Percentiles rank a stretch among this genome's conserved stretches.
Conservation (phyloP, 2,888 invertebrate genomes). For the Drosophila nr. fundita region DNA sequence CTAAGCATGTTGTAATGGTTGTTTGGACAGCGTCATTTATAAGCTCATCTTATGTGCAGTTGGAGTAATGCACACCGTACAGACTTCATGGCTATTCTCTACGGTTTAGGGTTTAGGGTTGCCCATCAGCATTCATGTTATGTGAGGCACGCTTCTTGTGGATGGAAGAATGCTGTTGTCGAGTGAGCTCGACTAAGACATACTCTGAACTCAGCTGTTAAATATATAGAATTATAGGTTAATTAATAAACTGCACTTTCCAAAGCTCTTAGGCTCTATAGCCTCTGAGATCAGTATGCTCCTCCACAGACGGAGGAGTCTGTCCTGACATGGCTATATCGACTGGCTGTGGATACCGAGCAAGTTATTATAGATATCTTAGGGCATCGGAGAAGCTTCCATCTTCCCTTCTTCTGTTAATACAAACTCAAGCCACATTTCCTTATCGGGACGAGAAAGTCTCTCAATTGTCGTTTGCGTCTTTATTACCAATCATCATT, state of each 20-base stretch:
- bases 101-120: neutral
- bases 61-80: neutral
- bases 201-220: neutral
- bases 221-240: neutral
- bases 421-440: neutral
- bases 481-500: slow-evolving; percentile 16
- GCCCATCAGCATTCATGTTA: neutral
- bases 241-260: neutral
- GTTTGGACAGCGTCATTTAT: neutral
- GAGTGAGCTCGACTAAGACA: neutral
- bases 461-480: neutral
- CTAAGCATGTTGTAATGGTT: neutral
- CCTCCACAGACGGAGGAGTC: neutral
- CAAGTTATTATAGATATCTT: neutral
- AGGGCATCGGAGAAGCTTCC: neutral
- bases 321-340: neutral
- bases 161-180: neutral
- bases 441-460: neutral
- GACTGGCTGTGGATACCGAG: neutral
- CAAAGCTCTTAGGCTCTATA: too few species aligned
- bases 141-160: neutral
- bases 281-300: neutral
- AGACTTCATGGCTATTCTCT: neutral
- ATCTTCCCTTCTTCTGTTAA: neutral
- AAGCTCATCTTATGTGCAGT: neutral